A percentile compares a stretch with the other conserved stretches of the same genome.
Conservation (phyloP, 1,140 invertebrate genomes). For the Drosophila ogumai region DNA sequence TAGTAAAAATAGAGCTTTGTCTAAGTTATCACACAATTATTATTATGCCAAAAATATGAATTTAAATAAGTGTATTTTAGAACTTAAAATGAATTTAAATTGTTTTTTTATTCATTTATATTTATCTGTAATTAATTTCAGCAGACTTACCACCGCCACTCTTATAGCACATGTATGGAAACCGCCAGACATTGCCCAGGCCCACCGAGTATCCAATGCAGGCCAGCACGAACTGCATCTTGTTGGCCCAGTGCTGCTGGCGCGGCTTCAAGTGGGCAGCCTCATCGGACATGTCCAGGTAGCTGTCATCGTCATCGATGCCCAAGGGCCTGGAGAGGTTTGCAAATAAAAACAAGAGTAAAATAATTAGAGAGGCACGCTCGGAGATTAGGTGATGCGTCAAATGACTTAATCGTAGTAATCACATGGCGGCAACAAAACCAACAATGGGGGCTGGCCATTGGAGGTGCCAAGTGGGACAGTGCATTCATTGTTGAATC, state of each 20-base stretch:
- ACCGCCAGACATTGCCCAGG: conserved; percentile 96
- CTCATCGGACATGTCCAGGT: conserved; percentile 88
- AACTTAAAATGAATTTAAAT: too few species aligned
- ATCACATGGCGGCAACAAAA: conserved; percentile 55
- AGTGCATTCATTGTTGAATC: conserved; percentile 50
- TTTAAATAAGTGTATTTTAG: not conserved
- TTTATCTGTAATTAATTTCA: too few species aligned
- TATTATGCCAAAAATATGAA: not conserved
- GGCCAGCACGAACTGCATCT: conserved; percentile 95
- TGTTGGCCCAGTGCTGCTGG: conserved; percentile 94
- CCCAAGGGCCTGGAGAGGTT: conserved; percentile 87
- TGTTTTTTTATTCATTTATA: too few species aligned
- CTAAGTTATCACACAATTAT: too few species aligned
- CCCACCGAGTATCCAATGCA: conserved; percentile 97
- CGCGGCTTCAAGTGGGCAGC: conserved; percentile 89
- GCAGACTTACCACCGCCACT: conserved; percentile 90
- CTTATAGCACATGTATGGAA: conserved; percentile 93
- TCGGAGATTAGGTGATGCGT: conserved; percentile 53
- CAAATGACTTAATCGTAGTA: conserved; percentile 76
- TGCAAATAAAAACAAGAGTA: conserved; percentile 19
- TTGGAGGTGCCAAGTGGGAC: conserved; percentile 60
- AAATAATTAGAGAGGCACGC: conserved; percentile 1
- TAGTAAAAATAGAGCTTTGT: not conserved
- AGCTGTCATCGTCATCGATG: conserved; percentile 89
- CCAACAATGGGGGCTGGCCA: conserved; percentile 54